Evolutionary conservation across 2,888 invertebrate species (phyloP), one percentile per base, ranked within the genome.

Genomic region (Cheilosia vernalis): DNA sequence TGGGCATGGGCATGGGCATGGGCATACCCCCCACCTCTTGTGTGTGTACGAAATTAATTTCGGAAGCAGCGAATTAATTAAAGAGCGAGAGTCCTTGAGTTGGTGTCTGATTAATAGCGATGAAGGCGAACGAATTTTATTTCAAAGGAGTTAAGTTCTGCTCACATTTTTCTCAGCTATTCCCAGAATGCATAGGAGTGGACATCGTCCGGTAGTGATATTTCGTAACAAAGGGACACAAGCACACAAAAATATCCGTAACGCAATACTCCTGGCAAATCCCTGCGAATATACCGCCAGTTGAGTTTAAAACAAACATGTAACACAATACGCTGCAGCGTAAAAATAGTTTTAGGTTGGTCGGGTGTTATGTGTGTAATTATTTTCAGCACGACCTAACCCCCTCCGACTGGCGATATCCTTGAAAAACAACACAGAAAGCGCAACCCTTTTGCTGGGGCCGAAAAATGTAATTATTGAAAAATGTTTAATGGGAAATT

Each of bases 391-490:
- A 77, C 72, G 24, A 24, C 55, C 63, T 19, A 10, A 19, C 30
- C 63, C 47, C 47, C 19, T 4, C 24, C 42, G 40, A 2, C 47
- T 30, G 56, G 55, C 66, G 40, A 78, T 72, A 77, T 66, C 76
- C 66, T 72, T 76, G 66, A 67, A 82, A 82, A 77, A 61, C 77
- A 56, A 33, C 13, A 49, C 10, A 7, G 15, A 40, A 49, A 64
- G 69, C 77, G 33, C 66, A 76, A 77, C 80, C 85, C 85, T 81
- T 85, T 64, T 55, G 53, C 55, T 15, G 47, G 61, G 66, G 44
- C 82, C 86, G 73, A 82, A 86, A 86, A 86, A 86, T 86, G 77
- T 86, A 86, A 86, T 86, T 86, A 86, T 86, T 86, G 86, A 86
- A 82, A 82, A 86, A 86, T 86, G 63, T 82, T 86, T 82, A 86